A percentile compares a stretch with the other conserved stretches of the same genome.
These are phyloP conservation scores for Apis dorsata DNA, from an alignment of 1,140 invertebrate species.

Conservation along the genomic window DNA sequence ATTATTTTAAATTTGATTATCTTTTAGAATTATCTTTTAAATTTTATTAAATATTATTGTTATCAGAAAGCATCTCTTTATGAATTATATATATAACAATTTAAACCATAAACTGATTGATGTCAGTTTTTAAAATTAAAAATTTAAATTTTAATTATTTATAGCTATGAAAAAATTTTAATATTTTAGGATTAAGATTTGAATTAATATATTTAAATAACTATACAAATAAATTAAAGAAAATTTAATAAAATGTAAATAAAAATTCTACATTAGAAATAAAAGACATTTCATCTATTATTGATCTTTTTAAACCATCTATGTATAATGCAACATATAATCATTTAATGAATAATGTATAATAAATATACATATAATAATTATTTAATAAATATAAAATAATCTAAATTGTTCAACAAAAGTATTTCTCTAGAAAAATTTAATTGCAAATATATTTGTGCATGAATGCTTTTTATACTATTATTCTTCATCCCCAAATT, in stretches of 20 bases:
- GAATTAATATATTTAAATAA: not conserved
- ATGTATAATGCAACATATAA: not conserved
- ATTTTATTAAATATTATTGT: not conserved
- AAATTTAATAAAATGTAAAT: not conserved
- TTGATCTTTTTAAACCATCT: not conserved
- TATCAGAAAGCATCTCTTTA: conserved; percentile 47
- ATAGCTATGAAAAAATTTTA: not conserved
- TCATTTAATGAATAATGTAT: not conserved
- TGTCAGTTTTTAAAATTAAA: not conserved
- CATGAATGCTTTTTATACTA: conserved; percentile 66
- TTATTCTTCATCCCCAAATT: conserved; percentile 78
- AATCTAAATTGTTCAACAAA: not conserved
- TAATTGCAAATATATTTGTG: conserved; percentile 51
- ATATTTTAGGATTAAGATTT: too few relatives aligned
- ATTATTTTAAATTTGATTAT: conserved; percentile 4
- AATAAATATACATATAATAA: not conserved
- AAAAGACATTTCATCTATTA: not conserved
- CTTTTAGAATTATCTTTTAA: not conserved
- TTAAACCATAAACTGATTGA: not conserved
- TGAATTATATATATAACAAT: not conserved
- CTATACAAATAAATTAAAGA: not conserved
- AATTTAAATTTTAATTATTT: not conserved
- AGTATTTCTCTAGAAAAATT: conserved; percentile 22
- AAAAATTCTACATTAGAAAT: not conserved
- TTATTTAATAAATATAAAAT: not conserved